Base-by-base conservation (phyloP, 37 sponge, comb jelly and placozoan genomes). In the Bolinopsis microptera region DNA sequence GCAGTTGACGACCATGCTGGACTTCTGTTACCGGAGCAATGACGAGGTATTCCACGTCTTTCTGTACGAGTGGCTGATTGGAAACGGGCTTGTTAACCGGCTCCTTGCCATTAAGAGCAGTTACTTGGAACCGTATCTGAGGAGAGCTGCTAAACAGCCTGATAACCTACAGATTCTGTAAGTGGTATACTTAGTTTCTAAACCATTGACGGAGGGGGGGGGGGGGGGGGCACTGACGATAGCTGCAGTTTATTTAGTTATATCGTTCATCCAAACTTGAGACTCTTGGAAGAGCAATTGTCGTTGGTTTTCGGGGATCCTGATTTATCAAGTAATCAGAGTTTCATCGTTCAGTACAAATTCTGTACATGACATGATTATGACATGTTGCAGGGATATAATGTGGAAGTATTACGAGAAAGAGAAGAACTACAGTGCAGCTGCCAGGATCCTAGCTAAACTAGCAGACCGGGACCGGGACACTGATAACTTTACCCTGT, bases 361-460 rank as follows among this genome's bases (percentile, higher is more conserved):
- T n/a, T n/a, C n/a, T n/a, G n/a, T n/a, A n/a, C n/a, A n/a, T n/a
- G n/a, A n/a, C n/a, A n/a, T n/a, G n/a, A n/a, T n/a, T n/a, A n/a
- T n/a, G n/a, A n/a, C n/a, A n/a, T n/a, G n/a, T n/a, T n/a, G n/a
- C 61, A 93, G 74, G 3, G 93, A 93, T 61, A 68, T 94, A 1
- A 39, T 94, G 88, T 97, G 97, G 97, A 96, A 97, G 92, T 97
- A 97, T 74, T 98, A 98, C 76, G 98, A 98, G 96, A 95, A 93
- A 61, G 94, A 94, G 36, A 94, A 94, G 92, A 93, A 96, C 93
- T 98, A 96, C 38, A 83, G 72, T n/a, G 93, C 97, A 37, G 99
- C 99, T 41, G 96, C 99, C 21, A 69, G 69, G 38, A 96, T 98
- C 69, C 95, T 98, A 0, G 94, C 94, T 97, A 94, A 95, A 32